Conservation (phyloP, 2,113 vertebrate species). For the Hippolais icterina region DNA sequence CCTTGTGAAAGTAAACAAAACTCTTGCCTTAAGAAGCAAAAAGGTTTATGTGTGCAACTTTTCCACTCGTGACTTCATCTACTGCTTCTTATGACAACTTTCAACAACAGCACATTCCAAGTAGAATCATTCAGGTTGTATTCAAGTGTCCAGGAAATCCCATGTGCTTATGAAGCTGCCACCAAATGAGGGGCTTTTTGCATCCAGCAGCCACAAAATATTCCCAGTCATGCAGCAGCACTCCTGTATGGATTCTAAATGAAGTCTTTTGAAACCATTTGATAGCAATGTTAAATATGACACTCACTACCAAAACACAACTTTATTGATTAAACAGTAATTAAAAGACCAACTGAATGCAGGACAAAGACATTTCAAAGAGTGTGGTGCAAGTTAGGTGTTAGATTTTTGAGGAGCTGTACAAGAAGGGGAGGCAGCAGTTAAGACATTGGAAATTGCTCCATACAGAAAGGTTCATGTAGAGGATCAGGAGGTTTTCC, state of each 20-base stretch:
- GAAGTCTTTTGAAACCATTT: background rate
- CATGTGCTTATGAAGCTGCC: background rate
- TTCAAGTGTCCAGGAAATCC: background rate
- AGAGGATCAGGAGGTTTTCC: background rate
- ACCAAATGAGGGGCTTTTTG: background rate
- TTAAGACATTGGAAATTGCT: background rate
- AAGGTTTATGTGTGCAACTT: background rate
- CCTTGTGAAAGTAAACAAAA: background rate
- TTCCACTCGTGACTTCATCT: background rate
- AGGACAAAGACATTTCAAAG: background rate
- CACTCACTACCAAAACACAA: conserved; percentile 2
- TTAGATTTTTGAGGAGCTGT: background rate
- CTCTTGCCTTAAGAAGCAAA: background rate
- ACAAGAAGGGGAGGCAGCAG: background rate
- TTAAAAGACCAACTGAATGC: background rate
- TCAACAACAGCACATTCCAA: background rate
- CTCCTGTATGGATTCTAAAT: background rate
- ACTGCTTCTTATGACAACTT: background rate
- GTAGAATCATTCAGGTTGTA: background rate
- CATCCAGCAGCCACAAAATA: background rate
- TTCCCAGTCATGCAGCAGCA: background rate
- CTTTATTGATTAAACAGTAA: conserved; percentile 43
- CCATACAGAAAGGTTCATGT: background rate
- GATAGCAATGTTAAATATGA: background rate
- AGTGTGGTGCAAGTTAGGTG: background rate